Evolutionary conservation across 2,113 vertebrate genomes (phyloP).

Genomic region (Prionailurus bengalensis): DNA sequence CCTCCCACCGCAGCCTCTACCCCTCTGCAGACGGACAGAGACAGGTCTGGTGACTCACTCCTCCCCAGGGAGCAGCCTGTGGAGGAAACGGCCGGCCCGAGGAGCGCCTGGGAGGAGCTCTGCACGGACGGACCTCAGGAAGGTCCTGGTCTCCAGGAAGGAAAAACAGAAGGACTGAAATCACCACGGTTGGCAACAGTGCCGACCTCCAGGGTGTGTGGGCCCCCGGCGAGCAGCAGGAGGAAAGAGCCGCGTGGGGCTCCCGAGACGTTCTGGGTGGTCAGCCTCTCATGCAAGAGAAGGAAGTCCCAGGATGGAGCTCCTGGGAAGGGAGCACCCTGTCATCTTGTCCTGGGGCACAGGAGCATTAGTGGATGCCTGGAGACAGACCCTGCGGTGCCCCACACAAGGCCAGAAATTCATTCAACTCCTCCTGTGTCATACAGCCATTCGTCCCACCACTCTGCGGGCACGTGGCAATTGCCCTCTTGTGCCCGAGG

Average conservation of each 20-base stretch:
- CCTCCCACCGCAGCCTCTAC: background rate
- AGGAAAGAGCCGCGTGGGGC: background rate
- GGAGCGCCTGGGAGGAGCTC: background rate
- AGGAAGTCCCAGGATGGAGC: background rate
- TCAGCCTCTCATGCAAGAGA: background rate
- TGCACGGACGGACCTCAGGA: background rate
- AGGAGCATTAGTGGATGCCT: background rate
- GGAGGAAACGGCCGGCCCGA: background rate
- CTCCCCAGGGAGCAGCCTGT: background rate
- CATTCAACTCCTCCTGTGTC: background rate
- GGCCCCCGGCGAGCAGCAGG: background rate
- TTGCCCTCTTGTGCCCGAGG: accelerated
- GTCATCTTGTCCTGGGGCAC: background rate
- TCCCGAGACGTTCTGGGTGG: background rate
- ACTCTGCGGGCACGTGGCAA: background rate
- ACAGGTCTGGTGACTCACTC: background rate
- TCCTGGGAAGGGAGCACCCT: background rate
- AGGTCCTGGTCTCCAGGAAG: slow-evolving; percentile 81
- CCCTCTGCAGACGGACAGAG: background rate
- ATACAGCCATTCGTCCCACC: background rate
- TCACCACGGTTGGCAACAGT: slow-evolving; percentile 11
- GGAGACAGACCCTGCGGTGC: too few relatives aligned
- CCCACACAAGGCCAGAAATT: background rate
- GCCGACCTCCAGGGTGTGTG: background rate
- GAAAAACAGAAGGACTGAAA: slow-evolving; percentile 69